Evolutionary conservation across 1,140 invertebrate species (phyloP), one percentile per base, ranked within the genome.

Genomic region (Archivesica marissinica): DNA sequence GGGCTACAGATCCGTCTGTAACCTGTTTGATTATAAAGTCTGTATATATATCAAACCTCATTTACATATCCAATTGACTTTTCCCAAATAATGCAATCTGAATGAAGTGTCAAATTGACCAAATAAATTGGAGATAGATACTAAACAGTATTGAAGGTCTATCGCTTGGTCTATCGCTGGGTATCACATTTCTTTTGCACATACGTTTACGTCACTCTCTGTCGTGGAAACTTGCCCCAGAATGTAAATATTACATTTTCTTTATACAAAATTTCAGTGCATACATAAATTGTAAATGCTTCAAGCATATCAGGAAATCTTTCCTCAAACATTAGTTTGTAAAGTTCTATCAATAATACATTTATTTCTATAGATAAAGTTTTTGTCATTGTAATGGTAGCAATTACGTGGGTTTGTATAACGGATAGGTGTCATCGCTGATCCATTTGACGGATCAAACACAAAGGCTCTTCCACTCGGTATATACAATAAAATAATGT

Each of bases 311-410:
- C n/a, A n/a, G n/a, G n/a, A n/a, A n/a, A n/a, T n/a, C n/a, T n/a
- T n/a, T n/a, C n/a, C n/a, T n/a, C n/a, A n/a, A n/a, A n/a, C n/a
- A n/a, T n/a, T n/a, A 59, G 33, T 30, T 6, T n/a, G 20, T 54
- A 11, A 6, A n/a, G 25, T 11, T 59, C 17, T 59, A 59, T 28
- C 56, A 59, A 59, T 59, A 59, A 59, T 59, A 59, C 56, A 30
- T 30, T 59, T 59, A 59, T 59, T 59, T 59, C 56, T 28, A 59
- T 30, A 59, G 56, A 23, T 59, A 59, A 59, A 59, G 56, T 59
- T 30, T n/a, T 59, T 59, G 56, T 59, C 56, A 59, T 59, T 25
- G n/a, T 59, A 59, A 59, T 59, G 56, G 56, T 59, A 25, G 56
- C 56, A 59, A 59, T 59, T 59, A 59, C 33, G 28, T 59, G 56